Base-by-base conservation (phyloP, 53 echinoderm and acorn worm species). In the Temnopleurus reevesii region DNA sequence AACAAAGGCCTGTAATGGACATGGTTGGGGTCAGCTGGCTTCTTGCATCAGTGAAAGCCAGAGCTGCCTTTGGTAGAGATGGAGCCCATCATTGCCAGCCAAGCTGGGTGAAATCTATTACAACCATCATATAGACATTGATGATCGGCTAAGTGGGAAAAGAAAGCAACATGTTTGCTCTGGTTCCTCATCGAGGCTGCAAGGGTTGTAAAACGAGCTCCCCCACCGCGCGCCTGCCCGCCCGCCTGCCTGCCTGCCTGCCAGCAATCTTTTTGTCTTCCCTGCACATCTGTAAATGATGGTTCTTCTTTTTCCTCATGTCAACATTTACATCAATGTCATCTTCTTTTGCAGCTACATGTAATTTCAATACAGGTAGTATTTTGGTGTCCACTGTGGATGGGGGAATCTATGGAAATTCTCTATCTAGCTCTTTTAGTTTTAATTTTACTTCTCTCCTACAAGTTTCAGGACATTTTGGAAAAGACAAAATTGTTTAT, bases 261-360 rank as follows among this genome's bases (percentile, higher is more conserved):
- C n/a, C 88, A 55, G 83, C 83, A 87, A 51, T 87, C 71, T 87
- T 19, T 87, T 66, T 87, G 88, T 87, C 88, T 87, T 65, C 88
- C 86, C 88, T 87, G 88, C 88, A 87, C 88, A 87, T 49, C 86
- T 86, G 86, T 86, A 86, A 86, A 87, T 87, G 88, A 87, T 66
- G 88, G 88, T 87, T 66, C 88, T 86, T 86, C 86, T 87, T 87
- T 87, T 87, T 66, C 88, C 88, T 87, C 88, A 87, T 87, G 88
- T 87, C 88, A 49, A 87, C 88, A 87, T 65, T 66, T 55, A 71
- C 88, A 87, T 87, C 88, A 71, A 66, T 87, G 88, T 87, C 88
- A 87, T 51, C 88, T 66, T 87, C 86, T 60, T 71, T 87, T 87
- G 88, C 88, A 87, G 88, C 88, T 66, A 18, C n/a, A n/a, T n/a